These are phyloP conservation scores for Epinephelus moara DNA, from an alignment of 2,113 vertebrate genomes.

Conservation along the genomic window DNA sequence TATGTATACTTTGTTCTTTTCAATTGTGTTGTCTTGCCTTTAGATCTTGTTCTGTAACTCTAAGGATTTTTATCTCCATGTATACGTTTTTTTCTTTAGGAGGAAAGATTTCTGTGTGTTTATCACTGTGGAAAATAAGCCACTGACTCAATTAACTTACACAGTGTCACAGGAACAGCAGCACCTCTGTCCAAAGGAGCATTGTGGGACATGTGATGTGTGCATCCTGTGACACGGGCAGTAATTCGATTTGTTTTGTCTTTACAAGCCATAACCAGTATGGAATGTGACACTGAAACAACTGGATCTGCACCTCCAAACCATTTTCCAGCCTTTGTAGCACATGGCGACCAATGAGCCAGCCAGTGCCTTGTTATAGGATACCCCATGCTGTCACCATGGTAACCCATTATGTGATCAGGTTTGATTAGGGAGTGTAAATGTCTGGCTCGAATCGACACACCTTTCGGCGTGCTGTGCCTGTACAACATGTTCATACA, in stretches of 20 bases:
- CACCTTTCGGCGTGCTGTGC: background rate
- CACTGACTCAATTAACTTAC: background rate
- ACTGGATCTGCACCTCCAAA: background rate
- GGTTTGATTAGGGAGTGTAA: conserved; percentile 21
- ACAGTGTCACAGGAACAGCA: conserved; percentile 14
- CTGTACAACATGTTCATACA: background rate
- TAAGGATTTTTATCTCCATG: background rate
- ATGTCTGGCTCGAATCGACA: background rate
- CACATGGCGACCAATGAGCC: conserved; percentile 10
- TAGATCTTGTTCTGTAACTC: background rate
- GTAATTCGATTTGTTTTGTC: conserved; percentile 3
- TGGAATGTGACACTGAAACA: background rate
- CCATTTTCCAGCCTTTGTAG: conserved; percentile 4
- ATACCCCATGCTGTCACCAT: conserved; percentile 33
- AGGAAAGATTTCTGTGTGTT: background rate
- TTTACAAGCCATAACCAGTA: conserved; percentile 6
- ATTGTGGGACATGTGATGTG: conserved; percentile 49
- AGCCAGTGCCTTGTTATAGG: conserved; percentile 18
- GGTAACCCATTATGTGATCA: conserved; percentile 47
- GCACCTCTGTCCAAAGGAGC: conserved; percentile 14
- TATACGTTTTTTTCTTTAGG: background rate
- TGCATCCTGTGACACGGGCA: conserved; percentile 49
- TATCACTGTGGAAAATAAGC: background rate
- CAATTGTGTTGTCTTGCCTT: background rate
- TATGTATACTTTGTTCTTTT: background rate